phyloP scores from a whole-genome alignment of 2,888 invertebrate species.

The Uloborus plumipes region DNA sequence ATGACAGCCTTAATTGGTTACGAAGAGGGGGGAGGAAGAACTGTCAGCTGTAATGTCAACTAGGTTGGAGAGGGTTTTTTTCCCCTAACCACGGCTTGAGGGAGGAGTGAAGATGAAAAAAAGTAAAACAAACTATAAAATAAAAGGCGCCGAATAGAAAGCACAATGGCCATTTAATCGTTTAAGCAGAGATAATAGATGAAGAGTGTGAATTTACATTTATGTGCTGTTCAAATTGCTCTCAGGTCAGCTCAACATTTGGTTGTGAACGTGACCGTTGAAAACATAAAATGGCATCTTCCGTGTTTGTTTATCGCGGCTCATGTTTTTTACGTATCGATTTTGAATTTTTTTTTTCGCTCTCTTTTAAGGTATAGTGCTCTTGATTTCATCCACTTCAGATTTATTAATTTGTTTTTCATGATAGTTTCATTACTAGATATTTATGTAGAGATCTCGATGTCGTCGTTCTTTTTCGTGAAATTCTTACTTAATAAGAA shows the following conservation, averaged over 20 bases:
- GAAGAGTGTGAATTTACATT: constrained; percentile 59
- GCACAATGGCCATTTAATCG: constrained; percentile 59
- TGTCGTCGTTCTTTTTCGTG: too few species aligned
- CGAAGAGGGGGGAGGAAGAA: constrained; percentile 34
- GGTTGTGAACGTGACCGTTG: constrained; percentile 13
- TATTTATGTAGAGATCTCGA: too few species aligned
- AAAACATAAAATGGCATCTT: constrained; percentile 29
- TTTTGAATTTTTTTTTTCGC: neutral
- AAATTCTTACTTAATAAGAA: too few species aligned
- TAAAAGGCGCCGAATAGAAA: constrained; percentile 45
- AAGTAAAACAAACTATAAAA: constrained; percentile 54
- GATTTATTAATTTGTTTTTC: too few species aligned
- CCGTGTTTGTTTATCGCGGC: constrained; percentile 31
- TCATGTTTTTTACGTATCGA: constrained; percentile 14
- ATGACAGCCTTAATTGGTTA: constrained; percentile 64
- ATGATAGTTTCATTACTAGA: too few species aligned
- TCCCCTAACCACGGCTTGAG: constrained; percentile 23
- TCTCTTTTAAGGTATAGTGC: too few species aligned
- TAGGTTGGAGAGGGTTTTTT: constrained; percentile 45
- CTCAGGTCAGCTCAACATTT: constrained; percentile 5
- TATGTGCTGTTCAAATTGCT: constrained; percentile 49
- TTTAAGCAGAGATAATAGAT: constrained; percentile 56
- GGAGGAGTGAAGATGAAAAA: constrained; percentile 38
- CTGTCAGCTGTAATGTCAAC: constrained; percentile 64
- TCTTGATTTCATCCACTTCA: too few species aligned